Conservation (phyloP, 2,113 vertebrate genomes). For the Neomonachus schauinslandi region DNA sequence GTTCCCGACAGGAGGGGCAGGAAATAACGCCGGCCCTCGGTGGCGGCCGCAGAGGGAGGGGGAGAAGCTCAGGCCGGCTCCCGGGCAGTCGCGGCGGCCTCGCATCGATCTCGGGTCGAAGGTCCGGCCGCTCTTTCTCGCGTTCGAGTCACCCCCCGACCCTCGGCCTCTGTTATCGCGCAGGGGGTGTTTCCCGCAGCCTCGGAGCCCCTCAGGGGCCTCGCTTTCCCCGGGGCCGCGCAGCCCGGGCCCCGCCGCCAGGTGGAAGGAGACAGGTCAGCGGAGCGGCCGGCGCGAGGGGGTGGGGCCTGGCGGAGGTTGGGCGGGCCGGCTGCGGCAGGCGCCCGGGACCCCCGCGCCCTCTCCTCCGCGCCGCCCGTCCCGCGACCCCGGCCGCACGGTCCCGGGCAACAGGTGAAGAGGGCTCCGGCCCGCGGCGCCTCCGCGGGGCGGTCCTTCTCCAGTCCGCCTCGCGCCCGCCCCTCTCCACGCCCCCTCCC, state of each 20-base stretch:
- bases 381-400: not conserved
- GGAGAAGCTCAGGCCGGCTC: not conserved
- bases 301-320: conserved; percentile 21
- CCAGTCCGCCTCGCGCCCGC: conserved; percentile 49
- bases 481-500: conserved; percentile 40
- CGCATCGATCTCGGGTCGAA: not conserved
- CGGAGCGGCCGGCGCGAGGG: not conserved
- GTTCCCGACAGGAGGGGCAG: conserved; percentile 67
- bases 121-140: conserved; percentile 15
- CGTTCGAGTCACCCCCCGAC: not conserved
- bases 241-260: not conserved
- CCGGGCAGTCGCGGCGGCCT: not conserved
- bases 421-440: not conserved
- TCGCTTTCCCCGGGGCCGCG: not conserved
- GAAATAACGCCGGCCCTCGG: conserved; percentile 21
- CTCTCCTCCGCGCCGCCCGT: not conserved
- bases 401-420: conserved; percentile 45
- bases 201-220: not conserved
- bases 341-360: not conserved
- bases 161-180: not conserved
- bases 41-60: not conserved
- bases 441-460: not conserved
- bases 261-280: conserved; percentile 9
- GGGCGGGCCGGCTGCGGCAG: rapidly evolving
- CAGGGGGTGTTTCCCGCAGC: not conserved